Conservation (phyloP, 2,797 vertebrate species). For the Neostethus bicornis region DNA sequence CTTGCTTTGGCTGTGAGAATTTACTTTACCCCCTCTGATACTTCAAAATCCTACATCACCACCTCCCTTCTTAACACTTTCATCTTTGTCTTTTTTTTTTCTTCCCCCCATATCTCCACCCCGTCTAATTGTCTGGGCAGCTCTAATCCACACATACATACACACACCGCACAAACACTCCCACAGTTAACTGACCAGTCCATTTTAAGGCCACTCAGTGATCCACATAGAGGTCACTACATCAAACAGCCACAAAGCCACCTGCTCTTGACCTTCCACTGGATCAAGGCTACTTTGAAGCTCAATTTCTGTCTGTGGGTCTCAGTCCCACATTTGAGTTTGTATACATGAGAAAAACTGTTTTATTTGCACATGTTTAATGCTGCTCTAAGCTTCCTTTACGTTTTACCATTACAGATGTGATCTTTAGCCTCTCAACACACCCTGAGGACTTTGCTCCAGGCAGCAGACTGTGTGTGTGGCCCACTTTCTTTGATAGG, state of each 20-base stretch:
- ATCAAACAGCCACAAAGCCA: slow-evolving; percentile 61
- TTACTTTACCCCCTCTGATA: slow-evolving; percentile 39
- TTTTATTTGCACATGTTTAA: slow-evolving; percentile 22
- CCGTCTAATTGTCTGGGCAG: slow-evolving; percentile 57
- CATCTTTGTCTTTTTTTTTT: slow-evolving; percentile 55
- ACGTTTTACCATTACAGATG: slow-evolving; percentile 28
- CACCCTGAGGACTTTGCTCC: slow-evolving; percentile 16
- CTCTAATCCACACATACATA: slow-evolving; percentile 46
- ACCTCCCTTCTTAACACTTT: slow-evolving; percentile 55
- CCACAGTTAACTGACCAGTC: slow-evolving; percentile 60
- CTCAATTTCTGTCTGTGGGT: slow-evolving; percentile 3
- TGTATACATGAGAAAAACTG: not conserved
- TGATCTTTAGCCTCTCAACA: slow-evolving; percentile 28
- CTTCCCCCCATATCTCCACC: slow-evolving; percentile 20
- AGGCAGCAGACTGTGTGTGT: slow-evolving; percentile 8
- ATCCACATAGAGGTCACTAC: slow-evolving; percentile 61
- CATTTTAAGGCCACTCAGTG: slow-evolving; percentile 45
- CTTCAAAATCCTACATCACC: slow-evolving; percentile 63
- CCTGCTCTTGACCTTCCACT: slow-evolving; percentile 69
- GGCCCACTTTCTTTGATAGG: slow-evolving; percentile 43
- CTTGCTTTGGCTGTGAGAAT: slow-evolving; percentile 41
- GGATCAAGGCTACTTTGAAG: slow-evolving; percentile 74
- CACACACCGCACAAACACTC: slow-evolving; percentile 34
- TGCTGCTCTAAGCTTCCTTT: slow-evolving; percentile 15
- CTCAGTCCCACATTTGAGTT: slow-evolving; percentile 19